Evolutionary conservation across 2,888 invertebrate genomes (phyloP), one percentile per base, ranked within the genome.

Genomic region (Diaperis boleti): DNA sequence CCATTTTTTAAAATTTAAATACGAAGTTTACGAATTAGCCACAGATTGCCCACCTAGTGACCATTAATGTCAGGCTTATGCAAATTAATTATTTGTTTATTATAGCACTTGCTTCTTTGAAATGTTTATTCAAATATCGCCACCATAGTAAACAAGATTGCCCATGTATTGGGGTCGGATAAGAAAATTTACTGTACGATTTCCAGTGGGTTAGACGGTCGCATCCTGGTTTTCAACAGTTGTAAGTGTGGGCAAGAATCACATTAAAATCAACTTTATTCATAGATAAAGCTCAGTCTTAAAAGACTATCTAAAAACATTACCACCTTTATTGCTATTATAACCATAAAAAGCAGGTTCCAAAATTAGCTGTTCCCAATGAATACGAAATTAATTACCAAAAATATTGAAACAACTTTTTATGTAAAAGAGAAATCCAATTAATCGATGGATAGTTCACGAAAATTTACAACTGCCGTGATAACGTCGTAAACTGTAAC

Each of bases 231-330:
- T 70, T 66, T 55, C 68, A 69, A 68, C 64, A 71, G 69, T 72
- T 68, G 69, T 70, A 65, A 69, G 72, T 66, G 74, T 72, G 70
- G 72, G 72, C 67, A 68, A 65, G 62, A 62, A 68, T 59, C 62
- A 67, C 62, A 69, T 70, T 63, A 69, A 71, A 69, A 65, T 61
- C 61, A 64, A 63, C 66, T 72, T 73, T 71, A 72, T 69, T 44
- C 67, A 64, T 68, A 65, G 66, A 72, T 73, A 73, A 73, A 66
- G 69, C 69, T 69, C 45, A 65, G 31, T 49, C 65, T 65, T 65
- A 41, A 55, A 57, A 35, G 61, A 57, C 57, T 57, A 61, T 62
- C 64, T 8, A 33, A 37, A n/a, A n/a, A 18, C 56, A 57, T 50
- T 55, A 59, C 37, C 64, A 29, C 26, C 41, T 64, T 64, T 64